Evolutionary conservation across 2,888 invertebrate species (phyloP), one percentile per base, ranked within the genome.

Genomic region (Idaea biselata): DNA sequence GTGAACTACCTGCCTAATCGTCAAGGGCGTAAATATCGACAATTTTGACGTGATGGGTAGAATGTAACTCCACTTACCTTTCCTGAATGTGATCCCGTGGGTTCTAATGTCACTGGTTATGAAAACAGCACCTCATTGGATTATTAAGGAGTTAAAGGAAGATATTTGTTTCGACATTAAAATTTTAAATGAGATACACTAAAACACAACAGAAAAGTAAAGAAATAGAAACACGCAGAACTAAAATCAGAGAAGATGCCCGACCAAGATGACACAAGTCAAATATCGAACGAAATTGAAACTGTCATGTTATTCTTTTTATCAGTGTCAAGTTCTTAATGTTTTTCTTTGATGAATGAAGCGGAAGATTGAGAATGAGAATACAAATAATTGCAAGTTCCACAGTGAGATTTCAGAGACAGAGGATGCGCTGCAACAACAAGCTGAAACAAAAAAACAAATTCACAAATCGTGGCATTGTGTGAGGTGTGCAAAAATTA

Each of bases 21-120:
- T 79, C 86, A 86, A 85, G 84, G 86, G 80, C 86, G 73, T 82
- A 73, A 68, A 72, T 69, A 72, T 75, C 69, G 72, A 72, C 68
- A 67, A 61, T 69, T 76, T 74, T 73, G 75, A 77, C 79, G 76
- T 75, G 75, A 68, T 60, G 62, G 62, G 61, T 73, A 25, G 25
- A 73, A 66, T 70, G 70, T 68, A 71, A 71, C 67, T 60, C 61
- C 62, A 80, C 84, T 83, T 73, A 84, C 84, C 80, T 68, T 78
- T 72, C 71, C 71, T 66, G 58, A 67, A 65, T 63, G 72, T 73
- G 68, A 68, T 68, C 71, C 67, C 64, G 58, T 68, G 64, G 63
- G 68, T 67, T 68, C 67, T 62, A 58, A 55, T 66, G 61, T 55
- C 73, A 73, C 70, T 63, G 61, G 58, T 67, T 66, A 68, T 64